Evolutionary conservation across 2,113 vertebrate genomes (phyloP).

Genomic region (Saimiri boliviensis): DNA sequence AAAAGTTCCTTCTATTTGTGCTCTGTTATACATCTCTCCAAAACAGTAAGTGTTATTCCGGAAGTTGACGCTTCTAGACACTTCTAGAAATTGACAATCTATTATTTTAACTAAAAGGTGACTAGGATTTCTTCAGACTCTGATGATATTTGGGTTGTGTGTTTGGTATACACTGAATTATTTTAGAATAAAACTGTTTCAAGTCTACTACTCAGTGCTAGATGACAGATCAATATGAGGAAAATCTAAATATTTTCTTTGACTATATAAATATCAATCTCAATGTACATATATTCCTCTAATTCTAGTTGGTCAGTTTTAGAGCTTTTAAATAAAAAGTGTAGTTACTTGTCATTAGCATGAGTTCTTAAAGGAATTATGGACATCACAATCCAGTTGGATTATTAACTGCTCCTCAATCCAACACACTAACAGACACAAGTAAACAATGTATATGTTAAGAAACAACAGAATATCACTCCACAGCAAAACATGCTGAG

Average conservation of each 20-base stretch:
- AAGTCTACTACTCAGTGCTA: not conserved
- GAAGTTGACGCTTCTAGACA: not conserved
- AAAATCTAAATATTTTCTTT: not conserved
- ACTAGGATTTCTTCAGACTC: not conserved
- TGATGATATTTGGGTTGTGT: not conserved
- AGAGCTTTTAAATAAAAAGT: not conserved
- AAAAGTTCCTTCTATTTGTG: not conserved
- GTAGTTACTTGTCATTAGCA: not conserved
- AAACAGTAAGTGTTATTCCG: not conserved
- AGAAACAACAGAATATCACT: not conserved
- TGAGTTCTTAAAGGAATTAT: not conserved
- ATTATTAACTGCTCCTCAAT: not conserved
- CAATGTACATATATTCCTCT: not conserved
- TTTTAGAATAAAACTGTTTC: not conserved
- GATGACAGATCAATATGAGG: not conserved
- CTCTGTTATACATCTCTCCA: not conserved
- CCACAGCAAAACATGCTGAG: no score
- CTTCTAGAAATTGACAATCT: not conserved
- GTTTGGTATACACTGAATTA: not conserved
- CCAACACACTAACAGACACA: not conserved
- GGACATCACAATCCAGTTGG: not conserved
- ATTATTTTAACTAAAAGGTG: not conserved
- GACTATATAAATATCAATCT: not conserved
- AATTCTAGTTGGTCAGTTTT: not conserved
- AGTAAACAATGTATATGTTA: not conserved